A percentile compares a stretch with the other conserved stretches of the same genome.
Conservation (phyloP, 2,113 vertebrate genomes). For the Bos taurus region DNA sequence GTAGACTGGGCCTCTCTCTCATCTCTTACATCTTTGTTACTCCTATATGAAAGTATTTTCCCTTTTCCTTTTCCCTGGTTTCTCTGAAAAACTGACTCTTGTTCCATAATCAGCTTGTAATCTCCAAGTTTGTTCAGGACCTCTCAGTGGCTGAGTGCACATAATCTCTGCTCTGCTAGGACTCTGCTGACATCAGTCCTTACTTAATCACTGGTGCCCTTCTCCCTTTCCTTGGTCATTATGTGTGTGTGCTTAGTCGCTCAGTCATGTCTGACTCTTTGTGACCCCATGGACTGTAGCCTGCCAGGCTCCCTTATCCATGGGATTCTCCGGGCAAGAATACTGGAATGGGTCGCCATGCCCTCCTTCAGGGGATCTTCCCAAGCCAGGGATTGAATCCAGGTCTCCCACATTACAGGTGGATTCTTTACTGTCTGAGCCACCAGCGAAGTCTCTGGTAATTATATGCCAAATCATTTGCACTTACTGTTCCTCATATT, state of each 20-base stretch:
- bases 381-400: background rate
- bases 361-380: background rate
- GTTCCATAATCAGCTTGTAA: background rate
- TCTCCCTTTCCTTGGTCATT: background rate
- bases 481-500: background rate
- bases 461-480: background rate
- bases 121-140: background rate
- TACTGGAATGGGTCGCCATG: background rate
- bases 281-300: background rate
- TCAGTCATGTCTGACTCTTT: background rate
- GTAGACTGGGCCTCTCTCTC: background rate
- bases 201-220: background rate
- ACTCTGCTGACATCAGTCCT: background rate
- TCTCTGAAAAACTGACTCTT: background rate
- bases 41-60: background rate
- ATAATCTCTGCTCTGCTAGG: background rate
- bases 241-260: background rate
- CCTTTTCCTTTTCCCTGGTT: background rate
- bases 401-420: background rate
- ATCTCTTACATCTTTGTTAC: background rate
- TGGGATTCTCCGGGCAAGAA: background rate
- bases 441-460: background rate
- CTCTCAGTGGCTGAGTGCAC: background rate
- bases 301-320: background rate
- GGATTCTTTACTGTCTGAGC: background rate